Percentiles rank a stretch among this genome's conserved stretches.
phyloP scores from a whole-genome alignment of 2,888 invertebrate species.

The Rhyacophila evoluta region DNA sequence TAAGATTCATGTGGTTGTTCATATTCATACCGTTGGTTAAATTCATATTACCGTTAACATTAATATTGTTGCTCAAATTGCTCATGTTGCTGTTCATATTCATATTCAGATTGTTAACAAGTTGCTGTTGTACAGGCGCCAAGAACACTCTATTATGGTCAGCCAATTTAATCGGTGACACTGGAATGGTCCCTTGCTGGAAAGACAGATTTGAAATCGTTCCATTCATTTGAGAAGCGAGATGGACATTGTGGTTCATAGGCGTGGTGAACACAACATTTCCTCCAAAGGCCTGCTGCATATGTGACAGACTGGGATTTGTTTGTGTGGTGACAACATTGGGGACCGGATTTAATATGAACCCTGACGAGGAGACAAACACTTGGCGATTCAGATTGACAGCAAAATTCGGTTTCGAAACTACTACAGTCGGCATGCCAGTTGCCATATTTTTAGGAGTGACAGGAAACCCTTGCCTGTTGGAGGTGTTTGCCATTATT shows the following conservation, averaged over 20 bases:
- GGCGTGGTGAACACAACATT: slow-evolving; percentile 50
- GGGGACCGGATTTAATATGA: slow-evolving; percentile 65
- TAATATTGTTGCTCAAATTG: neutral
- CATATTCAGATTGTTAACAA: neutral
- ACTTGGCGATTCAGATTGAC: slow-evolving; percentile 68
- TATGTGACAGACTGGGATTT: slow-evolving; percentile 55
- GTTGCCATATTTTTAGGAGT: slow-evolving; percentile 64
- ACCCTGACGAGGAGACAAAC: slow-evolving; percentile 67
- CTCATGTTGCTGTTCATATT: neutral
- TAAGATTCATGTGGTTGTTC: neutral
- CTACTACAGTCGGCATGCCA: slow-evolving; percentile 65
- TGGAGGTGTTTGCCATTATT: slow-evolving; percentile 58
- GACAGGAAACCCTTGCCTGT: slow-evolving; percentile 63
- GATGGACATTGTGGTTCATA: slow-evolving; percentile 43
- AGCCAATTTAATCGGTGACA: slow-evolving; percentile 48
- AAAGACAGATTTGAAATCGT: slow-evolving; percentile 41
- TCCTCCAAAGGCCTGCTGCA: slow-evolving; percentile 48
- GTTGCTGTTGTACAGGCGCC: slow-evolving; percentile 40
- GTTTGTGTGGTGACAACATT: slow-evolving; percentile 58
- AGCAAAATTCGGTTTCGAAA: slow-evolving; percentile 69
- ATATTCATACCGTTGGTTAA: neutral
- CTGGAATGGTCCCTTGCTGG: slow-evolving; percentile 47
- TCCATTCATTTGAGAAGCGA: slow-evolving; percentile 43
- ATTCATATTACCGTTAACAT: neutral
- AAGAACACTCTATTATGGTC: slow-evolving; percentile 48